These are phyloP conservation scores for Protomyctophum bolini DNA, from an alignment of 2,113 vertebrate species.

Conservation along the genomic window DNA sequence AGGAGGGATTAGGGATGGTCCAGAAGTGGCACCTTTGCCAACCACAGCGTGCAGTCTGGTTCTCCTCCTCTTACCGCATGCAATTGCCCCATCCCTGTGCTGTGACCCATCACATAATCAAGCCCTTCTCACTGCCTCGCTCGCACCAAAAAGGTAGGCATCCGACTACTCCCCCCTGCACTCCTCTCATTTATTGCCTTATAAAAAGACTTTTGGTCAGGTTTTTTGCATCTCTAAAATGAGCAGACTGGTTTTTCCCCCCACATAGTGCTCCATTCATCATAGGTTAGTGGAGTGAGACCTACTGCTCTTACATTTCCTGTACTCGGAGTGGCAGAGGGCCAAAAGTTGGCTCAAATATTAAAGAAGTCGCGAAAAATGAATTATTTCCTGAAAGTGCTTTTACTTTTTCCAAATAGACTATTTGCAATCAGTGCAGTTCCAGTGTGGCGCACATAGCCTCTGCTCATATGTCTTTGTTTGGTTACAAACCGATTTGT, in stretches of 20 bases:
- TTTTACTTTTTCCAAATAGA: slow-evolving; percentile 71
- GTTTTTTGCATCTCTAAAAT: slow-evolving; percentile 85
- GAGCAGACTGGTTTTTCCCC: slow-evolving; percentile 80
- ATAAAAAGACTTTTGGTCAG: slow-evolving; percentile 74
- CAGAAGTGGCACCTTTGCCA: slow-evolving; percentile 72
- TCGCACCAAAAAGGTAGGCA: slow-evolving; percentile 55
- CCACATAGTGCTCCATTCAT: slow-evolving; percentile 98
- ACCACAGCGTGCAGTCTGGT: slow-evolving; percentile 61
- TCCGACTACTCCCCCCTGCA: slow-evolving; percentile 42
- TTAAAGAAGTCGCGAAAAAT: slow-evolving; percentile 73
- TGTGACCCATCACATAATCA: slow-evolving; percentile 67
- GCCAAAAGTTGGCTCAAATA: slow-evolving; percentile 88
- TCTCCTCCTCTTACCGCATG: slow-evolving; percentile 62
- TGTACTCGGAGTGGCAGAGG: slow-evolving; percentile 86
- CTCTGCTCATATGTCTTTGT: slow-evolving; percentile 58
- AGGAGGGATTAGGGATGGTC: slow-evolving; percentile 57
- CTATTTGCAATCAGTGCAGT: slow-evolving; percentile 79
- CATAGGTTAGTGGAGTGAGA: slow-evolving; percentile 85
- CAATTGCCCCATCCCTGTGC: slow-evolving; percentile 45
- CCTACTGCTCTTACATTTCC: slow-evolving; percentile 86
- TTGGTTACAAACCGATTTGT: slow-evolving; percentile 65
- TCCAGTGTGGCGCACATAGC: slow-evolving; percentile 22
- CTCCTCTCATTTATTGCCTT: slow-evolving; percentile 76
- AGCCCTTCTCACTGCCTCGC: slow-evolving; percentile 61
- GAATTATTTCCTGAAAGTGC: slow-evolving; percentile 89